Conservation (phyloP, 1,140 invertebrate genomes). For the Ceratosolen fusciceps region DNA sequence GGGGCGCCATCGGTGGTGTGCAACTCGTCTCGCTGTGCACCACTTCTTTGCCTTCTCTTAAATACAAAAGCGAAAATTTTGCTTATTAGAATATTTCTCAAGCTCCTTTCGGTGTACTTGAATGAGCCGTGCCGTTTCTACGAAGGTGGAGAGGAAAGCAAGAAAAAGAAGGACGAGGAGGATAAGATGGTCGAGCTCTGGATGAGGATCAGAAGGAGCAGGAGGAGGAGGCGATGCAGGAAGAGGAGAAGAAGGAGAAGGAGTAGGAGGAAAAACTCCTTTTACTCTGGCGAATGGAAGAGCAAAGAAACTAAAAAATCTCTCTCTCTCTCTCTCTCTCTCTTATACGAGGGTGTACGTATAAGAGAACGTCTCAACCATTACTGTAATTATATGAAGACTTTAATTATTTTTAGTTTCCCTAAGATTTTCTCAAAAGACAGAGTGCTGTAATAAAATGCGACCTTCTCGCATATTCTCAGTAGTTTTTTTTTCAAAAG, state of each 20-base stretch:
- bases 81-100: constrained; percentile 69
- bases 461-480: constrained; percentile 7
- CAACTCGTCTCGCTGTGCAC: constrained; percentile 48
- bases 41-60: constrained; percentile 70
- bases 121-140: constrained; percentile 52
- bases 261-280: constrained; percentile 3
- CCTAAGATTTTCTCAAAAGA: constrained; percentile 43
- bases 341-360: constrained; percentile 51
- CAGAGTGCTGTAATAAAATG: constrained; percentile 27
- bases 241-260: background rate
- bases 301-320: background rate
- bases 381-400: constrained; percentile 66
- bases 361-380: constrained; percentile 52
- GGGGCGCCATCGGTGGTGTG: background rate
- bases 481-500: background rate
- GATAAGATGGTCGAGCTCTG: too few relatives aligned
- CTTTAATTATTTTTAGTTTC: constrained; percentile 61
- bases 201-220: background rate
- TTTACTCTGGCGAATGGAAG: constrained; percentile 6
- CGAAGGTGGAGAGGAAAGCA: constrained; percentile 1
- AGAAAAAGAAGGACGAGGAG: background rate
- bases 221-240: background rate
- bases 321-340: constrained; percentile 28
- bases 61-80: constrained; percentile 71
- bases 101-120: constrained; percentile 56